Evolutionary conservation across 1,140 invertebrate genomes (phyloP).

Genomic region (Drosophila subobscura): DNA sequence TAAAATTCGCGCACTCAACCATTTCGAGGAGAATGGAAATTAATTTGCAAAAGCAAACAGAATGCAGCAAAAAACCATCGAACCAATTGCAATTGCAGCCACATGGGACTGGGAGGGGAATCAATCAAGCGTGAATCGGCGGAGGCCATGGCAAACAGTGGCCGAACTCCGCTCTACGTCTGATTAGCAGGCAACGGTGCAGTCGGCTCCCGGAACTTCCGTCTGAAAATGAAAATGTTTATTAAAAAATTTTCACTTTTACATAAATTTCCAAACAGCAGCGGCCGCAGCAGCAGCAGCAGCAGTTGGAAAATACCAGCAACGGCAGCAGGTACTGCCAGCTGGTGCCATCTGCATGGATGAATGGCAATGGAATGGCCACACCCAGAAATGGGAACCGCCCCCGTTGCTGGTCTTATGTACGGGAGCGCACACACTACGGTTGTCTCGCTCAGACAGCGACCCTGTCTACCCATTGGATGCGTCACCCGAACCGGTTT

Average conservation of each 20-base stretch:
- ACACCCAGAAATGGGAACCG: slow-evolving; percentile 57
- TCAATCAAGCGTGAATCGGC: slow-evolving; percentile 68
- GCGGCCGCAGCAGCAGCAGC: slow-evolving; percentile 11
- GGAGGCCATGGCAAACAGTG: slow-evolving; percentile 39
- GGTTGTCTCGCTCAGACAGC: slow-evolving; percentile 56
- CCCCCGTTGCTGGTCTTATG: slow-evolving; percentile 49
- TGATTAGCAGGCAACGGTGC: slow-evolving; percentile 47
- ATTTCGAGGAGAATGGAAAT: slow-evolving; percentile 60
- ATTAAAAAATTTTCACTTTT: slow-evolving; percentile 81
- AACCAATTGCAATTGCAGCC: slow-evolving; percentile 38
- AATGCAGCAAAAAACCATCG: slow-evolving; percentile 37
- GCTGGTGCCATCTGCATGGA: slow-evolving; percentile 52
- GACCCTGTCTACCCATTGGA: slow-evolving; percentile 41
- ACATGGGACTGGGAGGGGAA: slow-evolving; percentile 43
- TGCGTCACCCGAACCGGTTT: slow-evolving; percentile 51
- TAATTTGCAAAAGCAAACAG: slow-evolving; percentile 64
- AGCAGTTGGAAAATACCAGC: slow-evolving; percentile 17
- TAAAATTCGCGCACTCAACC: slow-evolving; percentile 67
- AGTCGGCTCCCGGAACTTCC: slow-evolving; percentile 58
- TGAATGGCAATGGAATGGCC: slow-evolving; percentile 28
- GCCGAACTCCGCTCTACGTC: slow-evolving; percentile 40
- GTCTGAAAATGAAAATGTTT: slow-evolving; percentile 77
- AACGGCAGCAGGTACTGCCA: slow-evolving; percentile 40
- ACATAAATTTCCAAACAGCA: slow-evolving; percentile 58
- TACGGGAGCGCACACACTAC: slow-evolving; percentile 36